Base-by-base conservation (phyloP, 2,113 vertebrate genomes). In the Labeo catla region DNA sequence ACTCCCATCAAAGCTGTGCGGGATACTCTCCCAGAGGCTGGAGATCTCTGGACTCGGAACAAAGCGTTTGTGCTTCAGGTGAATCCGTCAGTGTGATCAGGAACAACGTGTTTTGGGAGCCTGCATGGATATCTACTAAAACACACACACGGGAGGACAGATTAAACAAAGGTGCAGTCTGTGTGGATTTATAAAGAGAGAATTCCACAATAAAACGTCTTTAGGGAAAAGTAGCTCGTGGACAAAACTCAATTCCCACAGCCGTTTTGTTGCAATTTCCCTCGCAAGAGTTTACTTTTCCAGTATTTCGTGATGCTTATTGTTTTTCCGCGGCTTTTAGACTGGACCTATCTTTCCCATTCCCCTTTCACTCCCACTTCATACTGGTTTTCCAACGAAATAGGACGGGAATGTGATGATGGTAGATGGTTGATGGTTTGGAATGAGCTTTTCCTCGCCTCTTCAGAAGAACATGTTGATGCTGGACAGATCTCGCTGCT, bases 341-440 rank as follows among this genome's bases (percentile, higher is more conserved):
- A 84, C 76, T 87, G 66, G 88, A 83, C 88, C 91, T 49, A 13
- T 90, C 91, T 93, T 91, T 94, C 93, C 92, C 93, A 94, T 95
- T 91, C 92, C 93, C 78, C 89, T 84, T 89, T 36, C 54, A n/a
- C 83, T 39, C 68, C 86, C 76, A 80, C 84, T 9, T 76, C 36
- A 49, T 73, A 82, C 68, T 36, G 65, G 52, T 77, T 82, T 47
- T 70, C 76, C 47, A 34, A 68, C 54, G 8, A 57, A 3, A 23
- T 43, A 52, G 52, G 34, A 83, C 57, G 79, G 49, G 19, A 28
- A 73, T 57, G 76, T 34, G 57, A 88, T 84, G 57, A 39, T 84
- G 57, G 45, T 50, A 8, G 84, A 84, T 57, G 65, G 77, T 23
- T 23, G 85, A 59, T 77, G 76, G 86, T 86, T 91, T 90, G 92